These are phyloP conservation scores for Drosophila eugracilis DNA, from an alignment of 1,140 invertebrate species.

Conservation along the genomic window DNA sequence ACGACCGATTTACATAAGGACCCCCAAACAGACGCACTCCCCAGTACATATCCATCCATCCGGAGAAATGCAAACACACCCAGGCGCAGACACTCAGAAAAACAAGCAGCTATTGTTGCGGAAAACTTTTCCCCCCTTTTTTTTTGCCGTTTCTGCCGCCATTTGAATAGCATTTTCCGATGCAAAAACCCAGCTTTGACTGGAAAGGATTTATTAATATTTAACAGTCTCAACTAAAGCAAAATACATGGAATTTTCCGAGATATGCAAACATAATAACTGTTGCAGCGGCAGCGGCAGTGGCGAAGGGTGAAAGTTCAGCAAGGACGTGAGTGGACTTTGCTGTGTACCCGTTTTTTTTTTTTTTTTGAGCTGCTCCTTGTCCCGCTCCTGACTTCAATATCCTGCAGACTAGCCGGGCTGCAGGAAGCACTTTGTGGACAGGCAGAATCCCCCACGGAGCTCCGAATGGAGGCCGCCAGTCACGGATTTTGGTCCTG, in stretches of 20 bases:
- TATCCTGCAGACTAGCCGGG: slow-evolving; percentile 42
- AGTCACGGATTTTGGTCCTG: slow-evolving; percentile 40
- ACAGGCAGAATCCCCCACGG: slow-evolving; percentile 17
- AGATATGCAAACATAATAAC: slow-evolving; percentile 70
- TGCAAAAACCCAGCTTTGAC: slow-evolving; percentile 33
- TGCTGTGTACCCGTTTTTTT: slow-evolving; percentile 22
- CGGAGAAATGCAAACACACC: slow-evolving; percentile 20
- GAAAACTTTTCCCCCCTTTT: slow-evolving; percentile 39
- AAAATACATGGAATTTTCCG: slow-evolving; percentile 47
- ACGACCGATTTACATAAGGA: slow-evolving; percentile 78
- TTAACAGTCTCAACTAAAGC: slow-evolving; percentile 45
- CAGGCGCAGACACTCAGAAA: slow-evolving; percentile 12
- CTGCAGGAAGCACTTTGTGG: slow-evolving; percentile 59
- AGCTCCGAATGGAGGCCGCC: slow-evolving; percentile 2
- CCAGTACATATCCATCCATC: slow-evolving; percentile 16
- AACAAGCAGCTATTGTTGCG: slow-evolving; percentile 42
- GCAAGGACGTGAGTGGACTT: slow-evolving; percentile 32
- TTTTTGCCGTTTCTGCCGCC: too few relatives aligned
- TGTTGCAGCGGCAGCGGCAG: slow-evolving; percentile 25
- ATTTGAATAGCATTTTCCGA: slow-evolving; percentile 45
- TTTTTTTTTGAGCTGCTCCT: slow-evolving; percentile 4
- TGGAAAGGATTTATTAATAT: slow-evolving; percentile 73
- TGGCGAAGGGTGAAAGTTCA: slow-evolving; percentile 7
- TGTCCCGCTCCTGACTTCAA: slow-evolving; percentile 37
- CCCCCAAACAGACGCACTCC: slow-evolving; percentile 15